Percentiles rank a stretch among this genome's conserved stretches.
Conservation (phyloP, 2,888 invertebrate species). For the Philhelius pedissequus region DNA sequence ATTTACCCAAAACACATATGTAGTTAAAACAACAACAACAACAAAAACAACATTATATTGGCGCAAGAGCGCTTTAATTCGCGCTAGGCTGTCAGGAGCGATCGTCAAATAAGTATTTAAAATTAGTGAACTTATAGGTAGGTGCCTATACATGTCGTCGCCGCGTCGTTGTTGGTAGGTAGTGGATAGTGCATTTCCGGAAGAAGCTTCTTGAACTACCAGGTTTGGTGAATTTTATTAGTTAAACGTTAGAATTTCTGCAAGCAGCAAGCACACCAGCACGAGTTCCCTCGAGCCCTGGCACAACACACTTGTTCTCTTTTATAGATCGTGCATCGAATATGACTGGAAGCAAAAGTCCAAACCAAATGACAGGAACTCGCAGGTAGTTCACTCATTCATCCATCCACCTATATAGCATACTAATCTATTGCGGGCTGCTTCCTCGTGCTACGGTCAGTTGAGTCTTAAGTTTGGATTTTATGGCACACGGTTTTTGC, state of each 20-base stretch:
- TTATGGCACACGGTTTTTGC: conserved; percentile 42
- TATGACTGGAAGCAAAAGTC: neutral
- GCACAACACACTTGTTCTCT: conserved; percentile 39
- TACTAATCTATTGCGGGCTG: no score
- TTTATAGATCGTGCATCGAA: conserved; percentile 7
- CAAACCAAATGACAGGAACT: conserved; percentile 44
- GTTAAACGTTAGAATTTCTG: neutral
- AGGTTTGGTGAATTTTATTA: conserved; percentile 19
- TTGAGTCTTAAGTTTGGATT: conserved; percentile 30
- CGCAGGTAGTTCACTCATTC: conserved; percentile 42
- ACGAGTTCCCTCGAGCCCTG: conserved; percentile 43
- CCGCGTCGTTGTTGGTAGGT: neutral
- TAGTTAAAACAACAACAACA: neutral
- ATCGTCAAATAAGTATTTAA: conserved; percentile 42
- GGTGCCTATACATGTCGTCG: conserved; percentile 21
- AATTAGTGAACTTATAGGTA: conserved; percentile 32
- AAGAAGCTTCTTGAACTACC: conserved; percentile 9
- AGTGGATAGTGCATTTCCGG: conserved; percentile 28
- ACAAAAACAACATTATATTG: no score
- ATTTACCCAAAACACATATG: conserved; percentile 9
- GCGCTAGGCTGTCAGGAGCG: conserved; percentile 53
- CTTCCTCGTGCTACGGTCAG: conserved; percentile 44
- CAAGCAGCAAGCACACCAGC: conserved; percentile 27
- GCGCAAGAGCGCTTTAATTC: conserved; percentile 29
- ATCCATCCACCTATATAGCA: conserved; percentile 13